Conservation (phyloP, 1,140 invertebrate genomes). For the Colletes latitarsis region DNA sequence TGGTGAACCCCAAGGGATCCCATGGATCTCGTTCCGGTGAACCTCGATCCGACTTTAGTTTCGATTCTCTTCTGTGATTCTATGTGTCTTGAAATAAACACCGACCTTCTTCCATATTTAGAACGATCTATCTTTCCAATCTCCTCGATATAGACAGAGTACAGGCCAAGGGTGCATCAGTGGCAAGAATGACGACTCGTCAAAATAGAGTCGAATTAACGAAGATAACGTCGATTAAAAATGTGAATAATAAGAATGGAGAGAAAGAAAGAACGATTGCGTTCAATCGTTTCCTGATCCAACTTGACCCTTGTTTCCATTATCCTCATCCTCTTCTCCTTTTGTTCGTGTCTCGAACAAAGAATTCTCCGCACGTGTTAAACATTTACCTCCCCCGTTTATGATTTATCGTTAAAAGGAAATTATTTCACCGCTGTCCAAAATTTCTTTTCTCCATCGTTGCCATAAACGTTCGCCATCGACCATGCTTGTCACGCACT, state of each 20-base stretch:
- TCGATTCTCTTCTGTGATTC: not conserved
- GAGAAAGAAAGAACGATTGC: slow-evolving; percentile 46
- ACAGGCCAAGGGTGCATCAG: slow-evolving; percentile 28
- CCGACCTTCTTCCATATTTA: not conserved
- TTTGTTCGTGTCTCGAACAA: not conserved
- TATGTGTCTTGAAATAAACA: not conserved
- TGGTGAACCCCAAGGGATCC: not conserved
- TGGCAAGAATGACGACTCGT: slow-evolving; percentile 3
- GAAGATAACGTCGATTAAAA: slow-evolving; percentile 6
- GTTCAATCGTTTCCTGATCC: slow-evolving; percentile 16
- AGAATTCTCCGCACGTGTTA: not conserved
- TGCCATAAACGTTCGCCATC: not conserved
- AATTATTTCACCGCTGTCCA: not conserved
- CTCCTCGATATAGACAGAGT: not conserved
- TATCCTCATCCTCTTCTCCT: not conserved
- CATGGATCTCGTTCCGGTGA: not conserved
- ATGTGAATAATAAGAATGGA: slow-evolving; percentile 15
- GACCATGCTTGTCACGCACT: not conserved
- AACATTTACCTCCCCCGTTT: not conserved
- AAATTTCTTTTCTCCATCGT: not conserved
- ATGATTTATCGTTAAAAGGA: not conserved
- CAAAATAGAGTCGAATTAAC: not conserved
- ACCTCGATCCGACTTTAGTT: not conserved
- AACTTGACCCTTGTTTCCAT: not conserved
- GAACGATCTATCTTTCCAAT: not conserved